Conservation (phyloP, 2,113 vertebrate species). For the Pelodiscus sinensis region DNA sequence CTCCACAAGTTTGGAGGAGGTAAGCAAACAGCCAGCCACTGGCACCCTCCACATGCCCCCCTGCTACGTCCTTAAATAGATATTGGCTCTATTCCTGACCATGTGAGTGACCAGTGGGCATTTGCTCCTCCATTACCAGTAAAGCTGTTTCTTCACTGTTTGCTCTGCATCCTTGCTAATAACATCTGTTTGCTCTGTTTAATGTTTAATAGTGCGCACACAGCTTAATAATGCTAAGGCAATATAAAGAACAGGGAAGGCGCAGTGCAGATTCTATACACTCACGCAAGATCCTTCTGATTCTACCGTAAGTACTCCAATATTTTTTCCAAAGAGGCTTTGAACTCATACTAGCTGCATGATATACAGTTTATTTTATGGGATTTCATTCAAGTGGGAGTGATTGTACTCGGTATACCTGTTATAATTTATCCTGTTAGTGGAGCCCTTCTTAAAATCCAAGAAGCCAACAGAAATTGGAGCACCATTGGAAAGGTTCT, state of each 20-base stretch:
- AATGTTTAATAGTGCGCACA: conserved; percentile 60
- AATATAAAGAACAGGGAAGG: background rate
- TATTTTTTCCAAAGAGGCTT: background rate
- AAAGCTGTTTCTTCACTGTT: conserved; percentile 16
- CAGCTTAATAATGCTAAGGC: background rate
- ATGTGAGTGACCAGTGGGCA: background rate
- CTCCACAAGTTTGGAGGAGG: background rate
- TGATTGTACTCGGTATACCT: background rate
- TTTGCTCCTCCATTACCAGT: background rate
- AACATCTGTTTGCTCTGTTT: conserved; percentile 57
- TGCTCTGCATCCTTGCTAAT: conserved; percentile 3
- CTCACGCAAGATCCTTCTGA: background rate
- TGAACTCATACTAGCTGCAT: background rate
- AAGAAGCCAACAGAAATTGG: background rate
- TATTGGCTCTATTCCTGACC: background rate
- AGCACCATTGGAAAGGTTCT: background rate
- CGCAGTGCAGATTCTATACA: background rate
- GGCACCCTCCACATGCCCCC: background rate
- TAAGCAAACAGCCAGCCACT: background rate
- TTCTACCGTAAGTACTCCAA: conserved; percentile 46
- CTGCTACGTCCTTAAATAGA: background rate
- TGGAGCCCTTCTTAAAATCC: background rate
- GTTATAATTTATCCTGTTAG: background rate
- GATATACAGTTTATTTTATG: background rate
- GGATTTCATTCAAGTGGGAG: background rate